Evolutionary conservation across 2,797 vertebrate species (phyloP), one percentile per base, ranked within the genome.

Genomic region (Odontamblyopus rebecca): DNA sequence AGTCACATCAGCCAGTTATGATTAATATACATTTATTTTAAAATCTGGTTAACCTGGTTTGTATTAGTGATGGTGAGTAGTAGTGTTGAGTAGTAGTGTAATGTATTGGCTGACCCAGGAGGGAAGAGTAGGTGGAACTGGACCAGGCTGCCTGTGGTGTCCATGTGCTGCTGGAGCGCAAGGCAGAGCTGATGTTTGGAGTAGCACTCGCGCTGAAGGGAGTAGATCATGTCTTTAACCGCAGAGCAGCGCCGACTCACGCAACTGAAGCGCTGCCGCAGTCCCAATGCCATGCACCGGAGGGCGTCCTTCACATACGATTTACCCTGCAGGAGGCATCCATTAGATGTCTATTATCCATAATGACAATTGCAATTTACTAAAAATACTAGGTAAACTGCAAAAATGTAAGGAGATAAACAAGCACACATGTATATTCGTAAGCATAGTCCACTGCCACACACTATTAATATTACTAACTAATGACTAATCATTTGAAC

Each of bases 51-150:
- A 4, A 7, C 19, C 51, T 54, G 51, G 51, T 54, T 18, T 54
- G 18, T 27, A 23, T 59, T 44, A 48, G 44, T 48, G 44, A 48
- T 44, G 41, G 15, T 44, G 12, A 44, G 41, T 44, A 44, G 7
- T 35, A 35, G 35, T 35, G 35, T 56, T 23, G 53, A 59, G 56
- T 9, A 13, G 11, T 60, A 16, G 23, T 12, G 32, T 0, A 26
- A 35, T 66, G 15, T 30, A 69, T 0, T 61, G 1, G 71, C 95
- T 96, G 92, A 99, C 98, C 96, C 97, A 0, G 95, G 95, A 59
- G 95, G 95, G 84, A 98, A 96, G 80, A 99, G 91, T 88, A 98
- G 94, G 86, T 95, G 96, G 92, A 98, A 98, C 86, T 97, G 96
- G 81, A 99, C 96, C 95, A 99, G 96, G 91, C 94, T 96, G 76